These are phyloP conservation scores for Ceratoteleas bidentatus DNA, from an alignment of 1,140 invertebrate species.

Conservation along the genomic window DNA sequence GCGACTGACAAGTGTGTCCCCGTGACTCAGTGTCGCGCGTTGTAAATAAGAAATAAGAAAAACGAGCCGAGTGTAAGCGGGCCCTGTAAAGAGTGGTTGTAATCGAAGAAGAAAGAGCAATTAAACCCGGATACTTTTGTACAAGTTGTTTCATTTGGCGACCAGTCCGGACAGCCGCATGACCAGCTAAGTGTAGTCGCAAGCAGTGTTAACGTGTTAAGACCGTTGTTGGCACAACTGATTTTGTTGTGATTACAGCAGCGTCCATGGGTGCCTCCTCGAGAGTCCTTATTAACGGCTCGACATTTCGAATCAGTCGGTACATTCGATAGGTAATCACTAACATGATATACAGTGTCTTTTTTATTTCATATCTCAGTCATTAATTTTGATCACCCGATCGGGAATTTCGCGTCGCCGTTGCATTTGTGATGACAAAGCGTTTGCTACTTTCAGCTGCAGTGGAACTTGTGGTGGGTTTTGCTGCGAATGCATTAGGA, in stretches of 20 bases:
- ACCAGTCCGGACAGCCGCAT: slow-evolving; percentile 1
- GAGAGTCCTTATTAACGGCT: slow-evolving; percentile 80
- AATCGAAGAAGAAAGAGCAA: slow-evolving; percentile 7
- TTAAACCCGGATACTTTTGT: slow-evolving; percentile 49
- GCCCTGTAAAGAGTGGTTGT: slow-evolving; percentile 16
- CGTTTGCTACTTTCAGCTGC: no score
- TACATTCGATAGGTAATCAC: slow-evolving; percentile 82
- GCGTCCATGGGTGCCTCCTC: slow-evolving; percentile 78
- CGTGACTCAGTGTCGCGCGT: background rate
- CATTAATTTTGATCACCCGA: slow-evolving; percentile 66
- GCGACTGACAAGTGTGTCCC: slow-evolving; percentile 5
- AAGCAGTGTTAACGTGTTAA: slow-evolving; percentile 56
- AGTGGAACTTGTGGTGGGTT: no score
- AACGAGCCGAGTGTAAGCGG: no score
- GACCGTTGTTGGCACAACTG: slow-evolving; percentile 81
- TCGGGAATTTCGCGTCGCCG: slow-evolving; percentile 53
- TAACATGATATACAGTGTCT: slow-evolving; percentile 79
- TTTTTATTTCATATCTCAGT: slow-evolving; percentile 67
- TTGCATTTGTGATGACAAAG: no score
- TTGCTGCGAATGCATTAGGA: no score
- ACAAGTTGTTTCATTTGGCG: slow-evolving; percentile 31
- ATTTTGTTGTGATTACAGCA: slow-evolving; percentile 83
- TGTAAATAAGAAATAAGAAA: background rate
- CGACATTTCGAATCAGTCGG: slow-evolving; percentile 81
- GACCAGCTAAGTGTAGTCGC: slow-evolving; percentile 18